Conservation (phyloP, 2,113 vertebrate genomes). For the Tenebrosternarchus preto region DNA sequence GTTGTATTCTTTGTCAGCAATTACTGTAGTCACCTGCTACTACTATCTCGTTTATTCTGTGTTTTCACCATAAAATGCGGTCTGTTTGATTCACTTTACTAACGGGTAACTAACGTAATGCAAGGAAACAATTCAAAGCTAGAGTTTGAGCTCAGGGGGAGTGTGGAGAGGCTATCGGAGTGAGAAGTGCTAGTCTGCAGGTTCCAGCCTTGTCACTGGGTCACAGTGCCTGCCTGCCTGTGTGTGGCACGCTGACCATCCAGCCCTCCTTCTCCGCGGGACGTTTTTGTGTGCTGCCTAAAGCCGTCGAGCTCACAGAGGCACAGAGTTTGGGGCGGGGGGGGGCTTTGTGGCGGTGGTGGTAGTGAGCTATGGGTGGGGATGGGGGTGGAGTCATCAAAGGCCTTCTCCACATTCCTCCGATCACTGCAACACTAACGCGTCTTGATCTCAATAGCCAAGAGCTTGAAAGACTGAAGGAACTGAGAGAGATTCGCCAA, state of each 20-base stretch:
- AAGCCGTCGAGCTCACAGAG: slow-evolving; percentile 66
- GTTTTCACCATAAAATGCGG: not conserved
- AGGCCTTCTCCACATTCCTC: slow-evolving; percentile 54
- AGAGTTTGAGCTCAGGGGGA: not conserved
- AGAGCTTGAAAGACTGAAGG: slow-evolving; percentile 37
- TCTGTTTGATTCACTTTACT: not conserved
- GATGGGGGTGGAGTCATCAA: slow-evolving; percentile 69
- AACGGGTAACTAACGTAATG: not conserved
- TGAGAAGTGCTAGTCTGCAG: not conserved
- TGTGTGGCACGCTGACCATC: slow-evolving; percentile 51
- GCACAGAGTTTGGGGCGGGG: slow-evolving; percentile 54
- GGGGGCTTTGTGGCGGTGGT: no score
- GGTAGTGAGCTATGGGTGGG: no score
- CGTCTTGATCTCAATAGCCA: slow-evolving; percentile 48
- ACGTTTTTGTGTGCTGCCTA: slow-evolving; percentile 69
- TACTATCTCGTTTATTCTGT: no score
- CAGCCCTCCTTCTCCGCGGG: slow-evolving; percentile 61
- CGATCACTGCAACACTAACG: slow-evolving; percentile 37
- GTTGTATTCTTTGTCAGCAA: no score
- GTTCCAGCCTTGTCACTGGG: slow-evolving; percentile 26
- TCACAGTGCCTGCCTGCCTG: slow-evolving; percentile 53
- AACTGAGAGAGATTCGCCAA: slow-evolving; percentile 22
- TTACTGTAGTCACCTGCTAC: no score
- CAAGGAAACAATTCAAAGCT: not conserved
- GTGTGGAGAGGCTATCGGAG: slow-evolving; percentile 16